Evolutionary conservation across 2,113 vertebrate genomes (phyloP).

Genomic region (Rhombomys opimus): DNA sequence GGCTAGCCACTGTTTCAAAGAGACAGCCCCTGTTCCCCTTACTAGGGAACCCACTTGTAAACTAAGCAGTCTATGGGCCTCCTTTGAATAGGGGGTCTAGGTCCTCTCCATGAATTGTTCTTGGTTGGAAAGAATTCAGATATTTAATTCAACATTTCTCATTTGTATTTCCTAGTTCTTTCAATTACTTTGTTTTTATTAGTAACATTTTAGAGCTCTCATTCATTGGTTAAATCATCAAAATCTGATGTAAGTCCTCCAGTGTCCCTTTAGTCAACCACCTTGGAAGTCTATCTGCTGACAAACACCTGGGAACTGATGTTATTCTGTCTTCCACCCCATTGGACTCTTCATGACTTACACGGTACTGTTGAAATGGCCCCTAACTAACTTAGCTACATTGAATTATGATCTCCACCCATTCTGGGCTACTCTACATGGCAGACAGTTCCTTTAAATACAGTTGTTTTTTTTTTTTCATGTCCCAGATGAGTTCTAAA

Average conservation of each 20-base stretch:
- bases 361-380: not conserved
- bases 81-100: too few species aligned
- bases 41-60: too few species aligned
- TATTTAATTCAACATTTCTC: not conserved
- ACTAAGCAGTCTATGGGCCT: too few species aligned
- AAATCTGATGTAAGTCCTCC: not conserved
- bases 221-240: not conserved
- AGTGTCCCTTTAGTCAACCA: not conserved
- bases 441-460: not conserved
- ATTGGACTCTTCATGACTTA: not conserved
- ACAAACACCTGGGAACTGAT: not conserved
- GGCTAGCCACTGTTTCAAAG: too few species aligned
- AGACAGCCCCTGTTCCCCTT: too few species aligned
- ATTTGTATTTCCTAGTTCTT: not conserved
- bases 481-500: conserved; percentile 30
- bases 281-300: not conserved
- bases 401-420: not conserved
- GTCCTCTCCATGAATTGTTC: too few species aligned
- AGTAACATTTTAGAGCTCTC: not conserved
- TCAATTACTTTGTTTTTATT: not conserved
- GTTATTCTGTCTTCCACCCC: not conserved
- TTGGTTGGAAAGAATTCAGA: not conserved
- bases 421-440: not conserved
- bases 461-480: not conserved
- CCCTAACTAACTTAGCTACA: not conserved